Evolutionary conservation across 2,113 vertebrate genomes (phyloP), one percentile per base, ranked within the genome.

Genomic region (Edolisoma coerulescens): DNA sequence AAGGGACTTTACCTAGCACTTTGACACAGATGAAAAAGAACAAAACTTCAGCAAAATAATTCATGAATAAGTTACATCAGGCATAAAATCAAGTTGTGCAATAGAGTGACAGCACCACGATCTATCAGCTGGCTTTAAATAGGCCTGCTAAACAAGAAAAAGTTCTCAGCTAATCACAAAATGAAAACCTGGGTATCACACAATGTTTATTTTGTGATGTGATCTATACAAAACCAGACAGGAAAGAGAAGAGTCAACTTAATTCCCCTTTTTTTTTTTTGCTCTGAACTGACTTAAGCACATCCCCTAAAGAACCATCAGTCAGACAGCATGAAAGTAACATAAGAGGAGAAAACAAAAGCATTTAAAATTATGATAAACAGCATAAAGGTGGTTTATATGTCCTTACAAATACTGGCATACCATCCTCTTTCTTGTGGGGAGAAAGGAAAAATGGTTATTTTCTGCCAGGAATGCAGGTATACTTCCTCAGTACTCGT

Each of bases 401-500:
- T 9, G 7, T 19, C 37, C 33, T 89, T 56, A 64, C 5, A 92
- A 54, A 90, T 42, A 69, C 32, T 24, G 22, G 16, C 8, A 68
- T 14, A 17, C 16, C 35, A 42, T 27, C 15, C 21, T 42, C 69
- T 76, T 76, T 27, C 57, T 35, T 22, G n/a, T 30, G 30, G 3
- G 32, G 18, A 61, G 18, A 54, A 30, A 18, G 5, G 7, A 33
- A 81, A 84, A 90, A 37, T 4, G 28, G 15, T 54, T 84, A 27
- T 78, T 89, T 90, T 78, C 64, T 75, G 73, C 68, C 22, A 60
- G 61, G 53, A 93, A 90, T 30, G 47, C 44, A 81, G 71, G 65
- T 60, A 19, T 1, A 32, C 42, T n/a, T 57, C 65, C 73, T 96
- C 88, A 69, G 61, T 19, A 57, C 86, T 91, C 10, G 1, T 60